These are phyloP conservation scores for Tapirus indicus DNA, from an alignment of 2,797 vertebrate species.

Conservation along the genomic window DNA sequence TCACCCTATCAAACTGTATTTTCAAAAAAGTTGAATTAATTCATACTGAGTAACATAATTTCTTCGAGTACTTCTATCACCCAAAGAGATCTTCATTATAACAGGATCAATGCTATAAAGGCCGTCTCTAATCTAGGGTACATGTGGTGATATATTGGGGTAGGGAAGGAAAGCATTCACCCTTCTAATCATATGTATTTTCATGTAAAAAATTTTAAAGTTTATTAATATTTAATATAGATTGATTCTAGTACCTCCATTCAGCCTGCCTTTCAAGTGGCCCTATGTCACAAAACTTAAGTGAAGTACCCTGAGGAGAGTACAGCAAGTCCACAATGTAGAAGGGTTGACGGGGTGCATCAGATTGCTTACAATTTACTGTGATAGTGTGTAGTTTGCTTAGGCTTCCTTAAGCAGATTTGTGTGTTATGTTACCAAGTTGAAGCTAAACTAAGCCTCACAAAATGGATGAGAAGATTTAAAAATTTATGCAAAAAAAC, in stretches of 20 bases:
- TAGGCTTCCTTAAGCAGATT: not conserved
- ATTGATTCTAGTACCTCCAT: not conserved
- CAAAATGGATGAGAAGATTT: not conserved
- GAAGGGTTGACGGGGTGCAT: rapidly evolving
- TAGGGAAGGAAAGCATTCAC: not conserved
- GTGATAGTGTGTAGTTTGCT: not conserved
- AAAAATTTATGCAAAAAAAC: not conserved
- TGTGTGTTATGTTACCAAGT: not conserved
- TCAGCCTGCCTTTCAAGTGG: not conserved
- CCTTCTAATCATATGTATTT: not conserved
- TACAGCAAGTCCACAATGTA: not conserved
- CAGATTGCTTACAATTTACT: not conserved
- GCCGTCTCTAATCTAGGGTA: not conserved
- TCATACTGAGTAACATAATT: constrained; percentile 25
- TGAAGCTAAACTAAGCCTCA: constrained; percentile 17
- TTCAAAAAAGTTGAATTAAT: constrained; percentile 27
- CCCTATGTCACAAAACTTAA: not conserved
- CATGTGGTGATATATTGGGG: not conserved
- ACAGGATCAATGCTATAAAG: not conserved
- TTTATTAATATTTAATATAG: not conserved
- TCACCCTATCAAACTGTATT: constrained; percentile 23
- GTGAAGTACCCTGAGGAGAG: not conserved
- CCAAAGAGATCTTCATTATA: not conserved
- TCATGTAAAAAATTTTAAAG: not conserved
- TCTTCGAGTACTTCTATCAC: constrained; percentile 30